phyloP scores from a whole-genome alignment of 2,113 vertebrate genomes.

The Poicephalus gulielmi region DNA sequence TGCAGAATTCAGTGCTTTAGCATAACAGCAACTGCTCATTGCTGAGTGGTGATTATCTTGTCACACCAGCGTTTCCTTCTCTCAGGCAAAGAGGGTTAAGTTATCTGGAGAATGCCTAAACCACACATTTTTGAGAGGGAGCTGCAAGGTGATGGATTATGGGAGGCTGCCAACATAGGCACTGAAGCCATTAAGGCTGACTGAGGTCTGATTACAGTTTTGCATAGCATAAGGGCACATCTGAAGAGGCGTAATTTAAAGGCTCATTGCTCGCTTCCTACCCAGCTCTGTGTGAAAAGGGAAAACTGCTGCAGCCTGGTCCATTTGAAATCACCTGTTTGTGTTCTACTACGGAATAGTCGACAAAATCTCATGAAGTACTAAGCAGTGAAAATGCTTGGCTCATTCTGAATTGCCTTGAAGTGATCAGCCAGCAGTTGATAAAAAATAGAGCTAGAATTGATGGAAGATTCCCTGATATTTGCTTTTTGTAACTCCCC shows the following conservation, averaged over 20 bases:
- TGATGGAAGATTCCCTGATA: neutral
- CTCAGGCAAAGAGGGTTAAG: neutral
- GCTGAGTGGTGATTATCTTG: slow-evolving; percentile 22
- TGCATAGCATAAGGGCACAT: neutral
- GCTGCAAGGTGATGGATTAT: neutral
- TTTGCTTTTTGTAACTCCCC: neutral
- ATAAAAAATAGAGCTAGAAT: neutral
- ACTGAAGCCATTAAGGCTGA: neutral
- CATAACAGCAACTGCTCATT: neutral
- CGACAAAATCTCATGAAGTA: neutral
- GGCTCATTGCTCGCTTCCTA: slow-evolving; percentile 21
- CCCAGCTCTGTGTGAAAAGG: neutral
- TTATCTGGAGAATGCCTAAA: slow-evolving; percentile 6
- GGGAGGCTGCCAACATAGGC: neutral
- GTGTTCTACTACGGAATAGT: neutral
- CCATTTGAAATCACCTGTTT: slow-evolving; percentile 48
- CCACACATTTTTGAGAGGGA: neutral
- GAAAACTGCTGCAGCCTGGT: neutral
- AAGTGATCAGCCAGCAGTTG: slow-evolving; percentile 21
- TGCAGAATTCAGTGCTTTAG: neutral
- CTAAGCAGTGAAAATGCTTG: slow-evolving; percentile 6
- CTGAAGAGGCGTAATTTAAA: slow-evolving; percentile 45
- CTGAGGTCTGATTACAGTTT: slow-evolving; percentile 35
- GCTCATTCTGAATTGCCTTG: neutral
- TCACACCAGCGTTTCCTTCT: neutral